Evolutionary conservation across 2,113 vertebrate species (phyloP), one percentile per base, ranked within the genome.

Genomic region (Microcebus ravelobensis): DNA sequence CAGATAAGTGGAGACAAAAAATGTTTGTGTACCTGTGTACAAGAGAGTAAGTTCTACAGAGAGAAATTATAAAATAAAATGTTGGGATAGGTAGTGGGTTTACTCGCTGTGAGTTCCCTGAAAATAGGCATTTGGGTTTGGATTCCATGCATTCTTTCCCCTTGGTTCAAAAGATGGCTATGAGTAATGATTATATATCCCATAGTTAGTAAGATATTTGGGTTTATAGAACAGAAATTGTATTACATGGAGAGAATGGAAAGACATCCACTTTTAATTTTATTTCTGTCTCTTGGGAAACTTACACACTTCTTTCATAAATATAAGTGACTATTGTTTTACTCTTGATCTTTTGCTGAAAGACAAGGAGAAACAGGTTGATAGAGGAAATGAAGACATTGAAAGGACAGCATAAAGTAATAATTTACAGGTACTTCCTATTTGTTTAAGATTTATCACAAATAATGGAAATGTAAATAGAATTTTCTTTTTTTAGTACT

Each of bases 391-490:
- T 73, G 36, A 97, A 90, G 34, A 91, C 17, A 36, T 59, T 84
- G 34, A 92, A 76, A 84, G 67, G 63, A 83, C 10, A 96, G 77
- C 20, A 34, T 87, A 76, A n/a, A 80, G 42, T 63, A 90, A 93
- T 5, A 82, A 86, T 57, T 90, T 88, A 82, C 39, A 87, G 45
- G 77, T 79, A 71, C 52, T 93, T 90, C 59, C 61, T 71, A 96
- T 18, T 65, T 59, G 21, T 70, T 87, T 79, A 90, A 93, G 39
- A 92, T 42, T 94, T 92, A 95, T 59, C 70, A 94, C 34, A 81
- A 95, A 80, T 81, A 68, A 94, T 70, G 8, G 77, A 96, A 93
- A 87, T 45, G 14, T 90, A 39, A 87, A 70, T 17, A 68, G 90
- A 95, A 85, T 82, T 14, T 36, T 80, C 57, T 88, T 76, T 80